Evolutionary conservation across 2,113 vertebrate genomes (phyloP).

Genomic region (Falcunculus frontatus): DNA sequence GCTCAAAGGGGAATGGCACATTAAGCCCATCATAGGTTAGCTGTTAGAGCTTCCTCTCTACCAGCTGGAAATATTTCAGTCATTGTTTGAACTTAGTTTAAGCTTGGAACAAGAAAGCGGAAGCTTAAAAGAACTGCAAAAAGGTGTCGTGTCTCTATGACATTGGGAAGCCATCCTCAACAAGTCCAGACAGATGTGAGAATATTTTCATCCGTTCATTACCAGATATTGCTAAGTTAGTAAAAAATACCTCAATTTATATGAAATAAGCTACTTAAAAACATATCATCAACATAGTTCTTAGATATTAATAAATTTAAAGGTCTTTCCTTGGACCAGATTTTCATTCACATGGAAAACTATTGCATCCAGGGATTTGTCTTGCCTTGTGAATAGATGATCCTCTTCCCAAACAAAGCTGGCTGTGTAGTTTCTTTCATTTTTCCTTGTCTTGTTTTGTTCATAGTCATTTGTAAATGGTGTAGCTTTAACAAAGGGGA

Average conservation of each 20-base stretch:
- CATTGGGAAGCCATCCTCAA: background rate
- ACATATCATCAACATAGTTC: background rate
- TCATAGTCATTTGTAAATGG: background rate
- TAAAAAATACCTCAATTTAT: background rate
- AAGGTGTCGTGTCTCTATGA: background rate
- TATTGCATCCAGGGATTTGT: background rate
- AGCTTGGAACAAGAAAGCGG: background rate
- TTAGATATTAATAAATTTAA: background rate
- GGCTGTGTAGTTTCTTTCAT: background rate
- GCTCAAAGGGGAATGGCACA: background rate
- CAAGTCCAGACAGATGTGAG: background rate
- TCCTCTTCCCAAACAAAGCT: background rate
- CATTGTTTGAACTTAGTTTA: background rate
- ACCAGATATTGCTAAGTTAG: background rate
- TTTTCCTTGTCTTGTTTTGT: background rate
- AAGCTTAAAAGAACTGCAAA: background rate
- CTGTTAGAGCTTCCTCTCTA: background rate
- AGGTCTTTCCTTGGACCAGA: background rate
- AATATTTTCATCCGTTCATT: background rate
- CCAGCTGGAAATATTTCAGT: background rate
- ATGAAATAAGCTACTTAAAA: background rate
- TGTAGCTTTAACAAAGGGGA: background rate
- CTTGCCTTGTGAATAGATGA: background rate
- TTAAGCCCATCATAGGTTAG: background rate
- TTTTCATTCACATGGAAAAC: background rate